Evolutionary conservation across 2,797 vertebrate genomes (phyloP), one percentile per base, ranked within the genome.

Genomic region (Manis pentadactyla): DNA sequence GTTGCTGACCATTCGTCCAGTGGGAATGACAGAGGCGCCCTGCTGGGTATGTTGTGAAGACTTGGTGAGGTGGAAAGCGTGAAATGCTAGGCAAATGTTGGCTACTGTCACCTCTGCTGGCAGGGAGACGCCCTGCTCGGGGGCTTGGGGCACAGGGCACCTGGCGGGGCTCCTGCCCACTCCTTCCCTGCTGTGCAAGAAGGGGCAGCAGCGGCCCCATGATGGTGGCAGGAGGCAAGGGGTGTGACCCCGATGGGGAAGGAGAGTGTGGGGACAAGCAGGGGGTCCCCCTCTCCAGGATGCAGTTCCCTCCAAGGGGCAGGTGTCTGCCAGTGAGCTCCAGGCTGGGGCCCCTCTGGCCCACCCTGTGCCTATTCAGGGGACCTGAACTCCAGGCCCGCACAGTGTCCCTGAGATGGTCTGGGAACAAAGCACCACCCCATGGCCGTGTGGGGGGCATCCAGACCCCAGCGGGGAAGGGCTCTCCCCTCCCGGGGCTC

Each of bases 41-140:
- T 0, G 3, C 55, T 25, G 31, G 63, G 10, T 3, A 27, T 19
- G 11, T 4, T 31, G 53, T 39, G 15, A 68, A 66, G 68, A 34
- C 73, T 19, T 39, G 57, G 66, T 25, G 49, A 59, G n/a, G 29
- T 34, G 57, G 37, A 51, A 68, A 23, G 14, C 17, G 6, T n/a
- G 27, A 34, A 37, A 27, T 11, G 5, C 9, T 55, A 34, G 39
- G 18, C 18, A 27, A 63, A 23, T 7, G 27, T 12, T 34, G 66
- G 39, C 64, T 71, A 17, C n/a, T 27, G 31, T 23, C 10, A 17
- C 5, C n/a, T 25, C 5, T 8, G 89, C 46, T 57, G 6, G 1
- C 23, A 31, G 21, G n/a, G 49, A 13, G 31, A 19, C 2, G 1
- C 1, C 13, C 11, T 0, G 17, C 13, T 8, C 0, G 21, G 53